A percentile compares a stretch with the other conserved stretches of the same genome.
phyloP scores from a whole-genome alignment of 2,113 vertebrate genomes.

The Neomonachus schauinslandi region DNA sequence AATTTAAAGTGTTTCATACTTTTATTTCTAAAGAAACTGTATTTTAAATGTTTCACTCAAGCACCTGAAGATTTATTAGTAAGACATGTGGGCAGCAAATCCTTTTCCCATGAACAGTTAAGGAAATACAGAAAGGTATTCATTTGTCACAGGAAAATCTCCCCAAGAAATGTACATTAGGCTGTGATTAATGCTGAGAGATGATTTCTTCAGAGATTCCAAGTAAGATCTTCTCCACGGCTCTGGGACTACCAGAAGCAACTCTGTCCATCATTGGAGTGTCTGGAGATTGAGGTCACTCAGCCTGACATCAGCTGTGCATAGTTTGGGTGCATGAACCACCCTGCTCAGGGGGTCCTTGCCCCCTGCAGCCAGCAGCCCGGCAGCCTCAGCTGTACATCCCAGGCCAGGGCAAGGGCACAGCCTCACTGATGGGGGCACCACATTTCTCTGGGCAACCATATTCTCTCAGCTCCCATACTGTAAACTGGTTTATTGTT shows the following conservation, averaged over 20 bases:
- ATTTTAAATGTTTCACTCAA: constrained; percentile 58
- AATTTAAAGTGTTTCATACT: constrained; percentile 23
- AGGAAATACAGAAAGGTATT: background rate
- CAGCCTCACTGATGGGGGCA: background rate
- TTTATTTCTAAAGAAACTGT: constrained; percentile 47
- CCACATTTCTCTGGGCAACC: background rate
- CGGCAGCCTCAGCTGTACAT: background rate
- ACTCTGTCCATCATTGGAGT: background rate
- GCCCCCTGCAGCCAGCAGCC: rapidly evolving
- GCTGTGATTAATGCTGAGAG: background rate
- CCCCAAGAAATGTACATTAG: background rate
- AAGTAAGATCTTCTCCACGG: background rate
- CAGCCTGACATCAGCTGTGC: background rate
- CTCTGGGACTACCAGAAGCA: background rate
- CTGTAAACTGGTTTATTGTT: background rate
- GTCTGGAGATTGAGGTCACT: background rate
- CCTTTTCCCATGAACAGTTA: background rate
- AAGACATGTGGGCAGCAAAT: constrained; percentile 24
- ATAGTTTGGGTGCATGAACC: background rate
- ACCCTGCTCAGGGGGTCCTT: background rate
- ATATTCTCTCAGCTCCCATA: background rate
- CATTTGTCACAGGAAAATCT: constrained; percentile 39
- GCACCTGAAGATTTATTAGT: constrained; percentile 43
- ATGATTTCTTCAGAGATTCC: background rate
- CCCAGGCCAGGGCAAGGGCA: rapidly evolving